phyloP scores from a whole-genome alignment of 2,113 vertebrate genomes.

The Osmerus eperlanus region DNA sequence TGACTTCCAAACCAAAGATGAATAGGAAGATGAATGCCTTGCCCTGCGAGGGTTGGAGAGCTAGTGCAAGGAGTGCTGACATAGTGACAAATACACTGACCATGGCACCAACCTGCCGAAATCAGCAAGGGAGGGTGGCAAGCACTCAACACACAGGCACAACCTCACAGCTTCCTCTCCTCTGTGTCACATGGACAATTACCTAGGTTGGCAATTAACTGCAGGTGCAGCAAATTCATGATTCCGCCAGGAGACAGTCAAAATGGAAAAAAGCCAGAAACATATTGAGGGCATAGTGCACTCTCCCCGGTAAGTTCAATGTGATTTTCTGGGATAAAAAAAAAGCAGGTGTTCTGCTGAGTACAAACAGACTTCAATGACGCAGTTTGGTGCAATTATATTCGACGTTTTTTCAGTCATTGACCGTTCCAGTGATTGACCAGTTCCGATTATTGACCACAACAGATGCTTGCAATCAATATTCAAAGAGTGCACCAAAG shows the following conservation, averaged over 20 bases:
- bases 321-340: too few species aligned
- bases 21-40: slow-evolving; percentile 79
- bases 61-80: slow-evolving; percentile 72
- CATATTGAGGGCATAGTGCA: neutral
- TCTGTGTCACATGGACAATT: slow-evolving; percentile 53
- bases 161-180: slow-evolving; percentile 13
- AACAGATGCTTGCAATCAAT: too few species aligned
- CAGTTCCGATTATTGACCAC: too few species aligned
- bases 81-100: slow-evolving; percentile 78
- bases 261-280: slow-evolving; percentile 1
- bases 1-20: slow-evolving; percentile 70
- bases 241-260: slow-evolving; percentile 42
- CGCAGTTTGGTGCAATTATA: too few species aligned
- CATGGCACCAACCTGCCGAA: slow-evolving; percentile 56
- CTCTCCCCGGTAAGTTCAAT: too few species aligned
- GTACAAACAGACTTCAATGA: too few species aligned
- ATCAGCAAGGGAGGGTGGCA: slow-evolving; percentile 59
- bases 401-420: too few species aligned
- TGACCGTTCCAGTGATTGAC: too few species aligned
- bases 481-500: too few species aligned
- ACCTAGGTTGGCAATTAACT: slow-evolving; percentile 62
- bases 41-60: slow-evolving; percentile 53
- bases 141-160: slow-evolving; percentile 16
- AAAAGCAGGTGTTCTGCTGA: too few species aligned
- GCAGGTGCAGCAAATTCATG: slow-evolving; percentile 41